Conservation (phyloP, 1,140 invertebrate genomes). For the Temnothorax nylanderi region DNA sequence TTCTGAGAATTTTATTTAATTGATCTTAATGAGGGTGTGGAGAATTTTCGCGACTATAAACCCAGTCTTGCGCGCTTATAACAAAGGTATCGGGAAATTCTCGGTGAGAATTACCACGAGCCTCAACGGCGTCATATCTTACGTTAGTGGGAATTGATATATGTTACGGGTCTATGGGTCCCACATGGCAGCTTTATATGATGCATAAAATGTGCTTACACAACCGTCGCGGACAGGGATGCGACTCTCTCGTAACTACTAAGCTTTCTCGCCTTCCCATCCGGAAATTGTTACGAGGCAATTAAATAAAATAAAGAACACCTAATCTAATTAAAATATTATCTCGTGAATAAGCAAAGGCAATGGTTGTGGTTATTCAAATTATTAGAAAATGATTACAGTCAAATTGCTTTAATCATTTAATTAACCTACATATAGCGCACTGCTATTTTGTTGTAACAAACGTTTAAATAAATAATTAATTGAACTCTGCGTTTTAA, state of each 20-base stretch:
- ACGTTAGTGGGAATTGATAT: slow-evolving; percentile 36
- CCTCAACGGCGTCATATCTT: neutral
- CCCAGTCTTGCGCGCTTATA: neutral
- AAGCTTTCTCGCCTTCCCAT: neutral
- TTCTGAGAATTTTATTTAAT: neutral
- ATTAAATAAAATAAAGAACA: neutral
- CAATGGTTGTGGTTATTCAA: neutral
- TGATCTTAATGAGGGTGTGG: neutral
- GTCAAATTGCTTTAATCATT: neutral
- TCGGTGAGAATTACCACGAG: neutral
- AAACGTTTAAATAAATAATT: neutral
- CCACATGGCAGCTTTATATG: slow-evolving; percentile 22
- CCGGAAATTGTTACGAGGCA: neutral
- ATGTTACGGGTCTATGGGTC: slow-evolving; percentile 1
- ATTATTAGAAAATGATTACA: neutral
- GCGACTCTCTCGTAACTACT: slow-evolving; percentile 1
- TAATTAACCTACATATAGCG: neutral
- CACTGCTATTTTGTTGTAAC: neutral
- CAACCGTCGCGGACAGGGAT: slow-evolving; percentile 15
- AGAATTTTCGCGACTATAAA: neutral
- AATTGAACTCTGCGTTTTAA: neutral
- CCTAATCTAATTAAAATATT: neutral
- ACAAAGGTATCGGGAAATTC: slow-evolving; percentile 5
- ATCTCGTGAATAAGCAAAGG: neutral
- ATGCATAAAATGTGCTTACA: slow-evolving; percentile 36